A percentile compares a stretch with the other conserved stretches of the same genome.
phyloP scores from a whole-genome alignment of 2,888 invertebrate genomes.

The Lamellibrachia satsuma region DNA sequence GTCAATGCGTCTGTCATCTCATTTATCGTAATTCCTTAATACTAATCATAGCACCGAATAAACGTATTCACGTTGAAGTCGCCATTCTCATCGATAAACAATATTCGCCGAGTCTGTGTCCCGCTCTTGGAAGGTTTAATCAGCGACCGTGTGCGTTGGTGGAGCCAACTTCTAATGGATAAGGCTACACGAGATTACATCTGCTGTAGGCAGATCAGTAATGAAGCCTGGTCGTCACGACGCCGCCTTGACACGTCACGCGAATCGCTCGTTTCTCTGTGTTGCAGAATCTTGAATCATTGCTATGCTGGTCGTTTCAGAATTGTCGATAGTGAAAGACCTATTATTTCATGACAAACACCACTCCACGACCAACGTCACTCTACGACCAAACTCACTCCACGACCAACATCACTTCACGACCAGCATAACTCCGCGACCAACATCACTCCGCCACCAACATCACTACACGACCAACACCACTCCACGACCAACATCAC shows the following conservation, averaged over 20 bases:
- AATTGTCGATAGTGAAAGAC: not conserved
- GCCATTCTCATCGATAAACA: not conserved
- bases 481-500: too few species aligned
- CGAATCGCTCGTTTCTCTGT: not conserved
- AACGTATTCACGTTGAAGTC: not conserved
- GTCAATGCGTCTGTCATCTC: too few species aligned
- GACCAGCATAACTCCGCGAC: too few species aligned
- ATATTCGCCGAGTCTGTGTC: not conserved
- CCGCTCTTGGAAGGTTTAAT: not conserved
- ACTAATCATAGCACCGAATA: too few species aligned
- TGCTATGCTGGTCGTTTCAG: not conserved
- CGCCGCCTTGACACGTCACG: not conserved
- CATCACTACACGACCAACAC: too few species aligned
- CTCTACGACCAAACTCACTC: too few species aligned
- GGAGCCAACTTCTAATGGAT: not conserved
- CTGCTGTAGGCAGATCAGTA: not conserved
- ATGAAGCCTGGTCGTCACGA: not conserved
- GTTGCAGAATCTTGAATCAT: not conserved
- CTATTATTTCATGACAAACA: too few species aligned
- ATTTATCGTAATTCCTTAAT: too few species aligned
- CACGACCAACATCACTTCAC: too few species aligned
- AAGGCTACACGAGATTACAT: not conserved
- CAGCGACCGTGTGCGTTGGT: not conserved
- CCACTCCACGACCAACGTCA: too few species aligned
- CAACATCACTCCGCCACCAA: too few species aligned